Evolutionary conservation across 2,113 vertebrate genomes (phyloP), one percentile per base, ranked within the genome.

Genomic region (Gasterosteus aculeatus): DNA sequence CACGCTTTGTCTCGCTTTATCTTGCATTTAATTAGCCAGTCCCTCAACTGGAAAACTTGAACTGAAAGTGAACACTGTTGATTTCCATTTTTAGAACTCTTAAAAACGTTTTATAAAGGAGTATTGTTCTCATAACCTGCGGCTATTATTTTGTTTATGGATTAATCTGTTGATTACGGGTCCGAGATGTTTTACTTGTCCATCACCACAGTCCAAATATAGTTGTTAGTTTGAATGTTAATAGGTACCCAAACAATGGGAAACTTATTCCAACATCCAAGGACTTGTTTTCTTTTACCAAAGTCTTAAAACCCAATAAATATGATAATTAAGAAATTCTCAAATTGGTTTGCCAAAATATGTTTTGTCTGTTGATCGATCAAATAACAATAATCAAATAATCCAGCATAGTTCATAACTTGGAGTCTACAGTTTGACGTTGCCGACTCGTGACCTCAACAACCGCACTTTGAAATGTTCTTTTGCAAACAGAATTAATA

Each of bases 1-100:
- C 33, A 64, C 74, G 69, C 81, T 85, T 73, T 73, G 22, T 77
- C 74, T 82, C 53, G 51, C 49, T 39, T 75, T 70, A 74, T 69
- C 66, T 82, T 26, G 22, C 22, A 26, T 26, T 77, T 82, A 85
- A 86, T 85, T 69, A 74, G 58, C 15, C 8, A 11, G 11, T 51
- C 60, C 14, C n/a, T 76, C 31, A 81, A 16, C 33, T 42, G 15
- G 44, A 76, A 39, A 61, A 22, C 61, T 65, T 41, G 14, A 62
- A 18, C 14, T 58, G 33, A 14, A 70, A 44, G 44, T 39, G 26
- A 61, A 53, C 14, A 2, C 16, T n/a, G 2, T 44, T 63, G 18
- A 59, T 19, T 38, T 2, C 4, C 61, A 44, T 46, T 46, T 19
- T 11, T 31, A 15, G 47, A 33, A 62, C 14, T 22, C 18, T 75